These are phyloP conservation scores for Callinectes sapidus DNA, from an alignment of 2,888 invertebrate species.

Conservation along the genomic window DNA sequence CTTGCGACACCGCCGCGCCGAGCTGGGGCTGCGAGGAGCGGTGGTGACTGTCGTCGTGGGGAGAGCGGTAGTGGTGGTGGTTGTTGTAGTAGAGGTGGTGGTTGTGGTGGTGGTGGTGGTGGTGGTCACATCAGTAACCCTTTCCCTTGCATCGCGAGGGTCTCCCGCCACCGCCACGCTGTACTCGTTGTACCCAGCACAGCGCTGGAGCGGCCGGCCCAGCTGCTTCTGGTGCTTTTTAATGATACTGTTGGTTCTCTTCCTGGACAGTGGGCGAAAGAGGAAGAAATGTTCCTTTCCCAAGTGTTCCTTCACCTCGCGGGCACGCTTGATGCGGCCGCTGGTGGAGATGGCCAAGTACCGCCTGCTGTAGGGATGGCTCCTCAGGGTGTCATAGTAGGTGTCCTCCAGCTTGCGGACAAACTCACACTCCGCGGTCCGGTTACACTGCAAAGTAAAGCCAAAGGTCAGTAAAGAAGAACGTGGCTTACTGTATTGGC, in stretches of 20 bases:
- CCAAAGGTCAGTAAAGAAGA: neutral
- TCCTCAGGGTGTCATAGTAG: constrained; percentile 66
- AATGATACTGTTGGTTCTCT: constrained; percentile 54
- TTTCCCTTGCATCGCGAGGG: neutral
- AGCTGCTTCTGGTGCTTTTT: constrained; percentile 52
- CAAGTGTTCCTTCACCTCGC: constrained; percentile 51
- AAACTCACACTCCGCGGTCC: constrained; percentile 68
- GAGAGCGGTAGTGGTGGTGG: constrained; percentile 36
- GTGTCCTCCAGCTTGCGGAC: constrained; percentile 56
- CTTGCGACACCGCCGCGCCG: constrained; percentile 48
- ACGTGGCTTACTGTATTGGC: neutral
- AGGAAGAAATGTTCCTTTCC: constrained; percentile 68
- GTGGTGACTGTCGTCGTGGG: constrained; percentile 40
- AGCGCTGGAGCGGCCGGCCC: constrained; percentile 59
- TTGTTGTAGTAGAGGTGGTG: constrained; percentile 40
- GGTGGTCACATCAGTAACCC: constrained; percentile 24
- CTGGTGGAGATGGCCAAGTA: constrained; percentile 67
- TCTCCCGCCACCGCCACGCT: constrained; percentile 39
- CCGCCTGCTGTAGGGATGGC: constrained; percentile 55
- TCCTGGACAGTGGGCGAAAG: constrained; percentile 32
- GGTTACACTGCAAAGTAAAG: constrained; percentile 66
- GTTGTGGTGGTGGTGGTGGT: constrained; percentile 32
- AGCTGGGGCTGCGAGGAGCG: constrained; percentile 27
- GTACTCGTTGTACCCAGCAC: constrained; percentile 62
- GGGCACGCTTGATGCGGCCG: constrained; percentile 68